Conservation (phyloP, 1,140 invertebrate genomes). For the Tigriopus japonicus region DNA sequence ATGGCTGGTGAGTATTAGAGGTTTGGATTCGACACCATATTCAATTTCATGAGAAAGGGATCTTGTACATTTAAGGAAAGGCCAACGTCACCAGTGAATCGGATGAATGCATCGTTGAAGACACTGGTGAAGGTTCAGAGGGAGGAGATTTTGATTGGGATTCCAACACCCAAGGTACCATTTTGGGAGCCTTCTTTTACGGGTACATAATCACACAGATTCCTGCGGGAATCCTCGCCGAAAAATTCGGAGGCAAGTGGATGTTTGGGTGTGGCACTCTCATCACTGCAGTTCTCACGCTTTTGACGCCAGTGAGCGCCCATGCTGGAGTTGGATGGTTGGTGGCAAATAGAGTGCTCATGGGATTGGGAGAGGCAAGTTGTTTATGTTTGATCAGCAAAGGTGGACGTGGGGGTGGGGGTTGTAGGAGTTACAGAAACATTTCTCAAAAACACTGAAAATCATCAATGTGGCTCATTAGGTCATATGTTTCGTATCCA, state of each 20-base stretch:
- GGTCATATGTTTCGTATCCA: too few relatives aligned
- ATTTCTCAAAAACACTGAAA: not conserved
- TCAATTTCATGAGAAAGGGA: too few relatives aligned
- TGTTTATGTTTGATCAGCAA: too few relatives aligned
- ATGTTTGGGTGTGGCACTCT: slow-evolving; percentile 25
- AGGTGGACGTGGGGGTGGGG: too few relatives aligned
- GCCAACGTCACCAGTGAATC: too few relatives aligned
- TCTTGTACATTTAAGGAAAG: too few relatives aligned
- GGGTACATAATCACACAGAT: slow-evolving; percentile 29
- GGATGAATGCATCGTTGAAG: too few relatives aligned
- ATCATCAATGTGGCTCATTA: too few relatives aligned
- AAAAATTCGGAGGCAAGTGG: slow-evolving; percentile 20
- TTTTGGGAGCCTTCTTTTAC: slow-evolving; percentile 27
- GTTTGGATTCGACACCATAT: too few relatives aligned
- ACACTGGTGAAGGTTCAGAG: too few relatives aligned
- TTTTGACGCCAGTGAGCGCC: slow-evolving; percentile 27
- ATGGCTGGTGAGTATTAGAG: slow-evolving; percentile 34
- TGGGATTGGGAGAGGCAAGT: slow-evolving; percentile 19
- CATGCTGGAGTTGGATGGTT: slow-evolving; percentile 22
- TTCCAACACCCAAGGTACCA: slow-evolving; percentile 17
- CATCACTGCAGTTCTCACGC: slow-evolving; percentile 26
- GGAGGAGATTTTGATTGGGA: slow-evolving; percentile 6
- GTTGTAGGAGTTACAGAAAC: too few relatives aligned
- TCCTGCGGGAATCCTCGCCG: slow-evolving; percentile 25
- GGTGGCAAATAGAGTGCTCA: slow-evolving; percentile 27